Evolutionary conservation across 2,888 invertebrate species (phyloP), one percentile per base, ranked within the genome.

Genomic region (Xiphydria camelus): DNA sequence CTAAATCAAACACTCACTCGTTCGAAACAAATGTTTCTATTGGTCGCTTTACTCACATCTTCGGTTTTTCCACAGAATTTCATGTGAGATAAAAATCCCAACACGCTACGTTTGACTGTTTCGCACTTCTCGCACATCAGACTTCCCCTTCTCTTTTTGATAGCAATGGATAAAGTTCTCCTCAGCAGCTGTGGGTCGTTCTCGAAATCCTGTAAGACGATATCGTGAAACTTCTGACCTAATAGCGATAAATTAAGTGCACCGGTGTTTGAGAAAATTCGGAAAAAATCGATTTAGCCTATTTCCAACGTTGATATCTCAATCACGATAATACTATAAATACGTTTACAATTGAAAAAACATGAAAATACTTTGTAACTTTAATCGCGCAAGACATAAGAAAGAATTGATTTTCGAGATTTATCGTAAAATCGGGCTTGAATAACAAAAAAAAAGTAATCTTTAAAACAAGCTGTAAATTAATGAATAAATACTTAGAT

Each of bases 51-150:
- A 53, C 56, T 53, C 62, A 83, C 83, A 72, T 80, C 77, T 12
- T 78, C 78, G 4, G 78, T 65, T 70, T 82, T 84, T 12, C 83
- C 82, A 61, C 87, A 87, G 38, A 79, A 78, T 35, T 79, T 67
- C 34, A 82, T 68, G 62, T 87, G 87, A 1, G 84, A 83, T 45
- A 82, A 75, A 55, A 82, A 85, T 17, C 87, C 87, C 20, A 77
- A 61, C 2, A 76, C 78, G 2, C 66, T 84, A 73, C 32, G 70
- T 61, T 68, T 73, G 6, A 35, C 2, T 10, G 15, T 53, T 1
- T 76, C 77, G 62, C 86, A 87, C 40, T 66, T 69, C 49, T 80
- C 80, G 62, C 86, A 87, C 33, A 64, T 64, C 7, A 85, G 70
- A 14, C 63, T 70, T 31, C 78, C 78, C 35, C 68, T 65, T 22